Percentiles rank a stretch among this genome's conserved stretches.
Evolutionary conservation across 2,888 invertebrate genomes (phyloP).

Genomic region (Agapostemon virescens): DNA sequence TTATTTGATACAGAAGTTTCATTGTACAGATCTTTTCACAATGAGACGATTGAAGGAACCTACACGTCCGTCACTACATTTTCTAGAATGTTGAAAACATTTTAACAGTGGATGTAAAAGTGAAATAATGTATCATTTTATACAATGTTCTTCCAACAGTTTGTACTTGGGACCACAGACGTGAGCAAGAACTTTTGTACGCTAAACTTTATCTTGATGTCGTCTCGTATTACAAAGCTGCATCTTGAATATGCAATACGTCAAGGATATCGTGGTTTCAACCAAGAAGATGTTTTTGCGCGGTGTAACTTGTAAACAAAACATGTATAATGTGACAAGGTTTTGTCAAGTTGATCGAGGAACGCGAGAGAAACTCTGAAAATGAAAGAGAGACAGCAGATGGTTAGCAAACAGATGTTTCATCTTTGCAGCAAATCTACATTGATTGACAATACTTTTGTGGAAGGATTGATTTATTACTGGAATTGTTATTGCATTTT

Average conservation of each 20-base stretch:
- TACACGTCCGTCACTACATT: too few relatives aligned
- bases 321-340: constrained; percentile 44
- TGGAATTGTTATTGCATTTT: not conserved
- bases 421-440: not conserved
- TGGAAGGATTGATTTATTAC: not conserved
- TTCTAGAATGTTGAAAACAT: too few relatives aligned
- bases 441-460: not conserved
- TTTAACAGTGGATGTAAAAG: not conserved
- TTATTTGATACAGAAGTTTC: too few relatives aligned
- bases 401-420: constrained; percentile 7
- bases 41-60: too few relatives aligned
- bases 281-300: constrained; percentile 7
- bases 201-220: not conserved
- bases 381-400: not conserved
- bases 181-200: not conserved
- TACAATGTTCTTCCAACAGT: not conserved
- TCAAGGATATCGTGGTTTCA: constrained; percentile 25
- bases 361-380: not conserved
- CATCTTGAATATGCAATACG: constrained; percentile 30
- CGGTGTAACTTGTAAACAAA: not conserved
- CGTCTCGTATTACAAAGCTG: not conserved
- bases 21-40: too few relatives aligned
- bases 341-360: constrained; percentile 17
- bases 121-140: not conserved
- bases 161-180: not conserved